These are phyloP conservation scores for Haemorhous mexicanus DNA, from an alignment of 2,113 vertebrate species.

Conservation along the genomic window DNA sequence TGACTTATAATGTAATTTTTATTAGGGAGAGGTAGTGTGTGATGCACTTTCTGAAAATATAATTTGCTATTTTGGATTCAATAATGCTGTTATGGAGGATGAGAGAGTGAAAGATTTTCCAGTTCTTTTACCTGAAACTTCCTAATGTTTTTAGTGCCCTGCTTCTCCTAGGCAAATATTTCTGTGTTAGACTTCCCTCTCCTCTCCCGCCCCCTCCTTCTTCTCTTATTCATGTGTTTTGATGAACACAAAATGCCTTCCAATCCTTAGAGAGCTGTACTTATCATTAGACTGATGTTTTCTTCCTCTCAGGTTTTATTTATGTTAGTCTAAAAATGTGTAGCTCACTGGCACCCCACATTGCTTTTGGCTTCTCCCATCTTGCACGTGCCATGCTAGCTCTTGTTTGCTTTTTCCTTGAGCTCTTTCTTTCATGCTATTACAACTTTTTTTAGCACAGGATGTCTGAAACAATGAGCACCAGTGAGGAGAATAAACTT, in stretches of 20 bases:
- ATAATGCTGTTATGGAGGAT: not conserved
- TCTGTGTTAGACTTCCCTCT: slow-evolving; percentile 12
- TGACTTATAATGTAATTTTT: slow-evolving; percentile 32
- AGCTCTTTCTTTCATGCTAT: not conserved
- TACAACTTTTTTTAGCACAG: not conserved
- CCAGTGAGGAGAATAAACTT: slow-evolving; percentile 43
- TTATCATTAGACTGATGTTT: slow-evolving; percentile 13
- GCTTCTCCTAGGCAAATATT: not conserved
- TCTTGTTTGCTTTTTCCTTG: not conserved
- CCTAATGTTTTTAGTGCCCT: not conserved
- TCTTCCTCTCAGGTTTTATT: slow-evolving; percentile 38
- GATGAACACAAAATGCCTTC: slow-evolving; percentile 25
- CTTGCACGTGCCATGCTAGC: not conserved
- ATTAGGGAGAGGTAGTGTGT: not conserved
- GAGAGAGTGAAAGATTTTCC: not conserved
- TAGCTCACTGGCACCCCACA: not conserved
- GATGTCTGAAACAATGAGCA: slow-evolving; percentile 61
- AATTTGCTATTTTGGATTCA: not conserved
- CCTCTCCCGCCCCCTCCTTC: not conserved
- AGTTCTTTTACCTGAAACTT: slow-evolving; percentile 17
- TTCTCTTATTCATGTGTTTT: slow-evolving; percentile 45
- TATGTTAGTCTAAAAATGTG: slow-evolving; percentile 1
- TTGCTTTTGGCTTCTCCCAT: not conserved
- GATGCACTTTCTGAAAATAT: slow-evolving; percentile 7
- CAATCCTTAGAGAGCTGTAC: not conserved